A percentile compares a stretch with the other conserved stretches of the same genome.
Evolutionary conservation across 2,888 invertebrate genomes (phyloP).

Genomic region (Xestia c-nigrum): DNA sequence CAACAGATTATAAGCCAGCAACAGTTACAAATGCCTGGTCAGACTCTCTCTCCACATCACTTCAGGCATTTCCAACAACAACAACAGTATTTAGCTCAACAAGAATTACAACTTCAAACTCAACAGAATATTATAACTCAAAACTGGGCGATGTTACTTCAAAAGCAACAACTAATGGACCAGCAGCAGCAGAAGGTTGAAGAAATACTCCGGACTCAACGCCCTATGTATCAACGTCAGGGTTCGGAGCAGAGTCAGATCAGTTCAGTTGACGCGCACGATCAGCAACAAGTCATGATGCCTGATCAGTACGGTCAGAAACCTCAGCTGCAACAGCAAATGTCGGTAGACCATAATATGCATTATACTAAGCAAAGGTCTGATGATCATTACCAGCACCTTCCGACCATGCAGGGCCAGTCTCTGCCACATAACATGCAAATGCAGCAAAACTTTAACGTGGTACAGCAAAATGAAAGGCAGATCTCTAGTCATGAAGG

Average conservation of each 20-base stretch:
- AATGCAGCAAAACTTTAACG: slow-evolving; percentile 81
- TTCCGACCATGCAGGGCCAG: slow-evolving; percentile 85
- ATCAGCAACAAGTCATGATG: slow-evolving; percentile 79
- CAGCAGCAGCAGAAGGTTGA: slow-evolving; percentile 89
- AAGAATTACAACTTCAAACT: slow-evolving; percentile 88
- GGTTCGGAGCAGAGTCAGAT: slow-evolving; percentile 87
- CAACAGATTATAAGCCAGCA: slow-evolving; percentile 87
- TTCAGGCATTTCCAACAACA: slow-evolving; percentile 84
- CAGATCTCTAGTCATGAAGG: slow-evolving; percentile 90
- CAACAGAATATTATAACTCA: slow-evolving; percentile 91
- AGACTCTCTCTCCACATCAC: slow-evolving; percentile 86
- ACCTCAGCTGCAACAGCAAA: slow-evolving; percentile 80
- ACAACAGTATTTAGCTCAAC: slow-evolving; percentile 89
- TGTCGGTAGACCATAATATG: slow-evolving; percentile 83
- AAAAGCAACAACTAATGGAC: slow-evolving; percentile 88
- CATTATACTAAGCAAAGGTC: slow-evolving; percentile 81
- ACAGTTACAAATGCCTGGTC: slow-evolving; percentile 85
- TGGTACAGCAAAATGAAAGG: slow-evolving; percentile 85
- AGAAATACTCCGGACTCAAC: slow-evolving; percentile 82
- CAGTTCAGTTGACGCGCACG: slow-evolving; percentile 81
- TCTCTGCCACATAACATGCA: slow-evolving; percentile 84
- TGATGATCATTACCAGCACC: slow-evolving; percentile 83
- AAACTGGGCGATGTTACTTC: slow-evolving; percentile 87
- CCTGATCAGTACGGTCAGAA: slow-evolving; percentile 79
- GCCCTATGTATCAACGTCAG: slow-evolving; percentile 85